These are phyloP conservation scores for Atherix ibis DNA, from an alignment of 2,888 invertebrate genomes.

Conservation along the genomic window DNA sequence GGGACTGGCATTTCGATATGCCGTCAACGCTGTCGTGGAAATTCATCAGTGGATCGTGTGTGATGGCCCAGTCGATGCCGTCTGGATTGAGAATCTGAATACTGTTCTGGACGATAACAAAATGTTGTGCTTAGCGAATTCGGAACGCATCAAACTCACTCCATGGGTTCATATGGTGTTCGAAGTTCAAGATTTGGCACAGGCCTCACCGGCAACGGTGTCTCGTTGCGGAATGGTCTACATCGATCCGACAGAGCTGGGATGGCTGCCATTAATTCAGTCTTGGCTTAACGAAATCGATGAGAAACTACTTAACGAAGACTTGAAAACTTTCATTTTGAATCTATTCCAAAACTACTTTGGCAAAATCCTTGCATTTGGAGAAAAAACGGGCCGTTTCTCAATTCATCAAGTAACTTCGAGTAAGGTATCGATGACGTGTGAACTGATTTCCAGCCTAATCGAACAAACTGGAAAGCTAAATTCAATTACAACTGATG, in stretches of 20 bases:
- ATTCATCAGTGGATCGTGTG: conserved; percentile 86
- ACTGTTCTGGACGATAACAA: conserved; percentile 87
- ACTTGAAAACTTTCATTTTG: conserved; percentile 46
- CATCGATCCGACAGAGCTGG: conserved; percentile 68
- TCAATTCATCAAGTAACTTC: conserved; percentile 72
- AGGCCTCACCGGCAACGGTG: conserved; percentile 85
- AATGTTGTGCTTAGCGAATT: conserved; percentile 82
- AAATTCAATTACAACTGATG: conserved; percentile 30
- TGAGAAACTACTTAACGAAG: conserved; percentile 36
- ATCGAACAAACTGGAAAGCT: conserved; percentile 44
- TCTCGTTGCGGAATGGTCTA: conserved; percentile 78
- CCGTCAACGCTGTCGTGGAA: conserved; percentile 32
- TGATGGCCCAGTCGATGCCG: conserved; percentile 83
- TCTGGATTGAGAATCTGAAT: conserved; percentile 91
- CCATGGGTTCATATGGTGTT: conserved; percentile 82
- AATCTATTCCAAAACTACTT: conserved; percentile 50
- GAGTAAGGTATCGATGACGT: conserved; percentile 63
- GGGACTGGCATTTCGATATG: conserved; percentile 35
- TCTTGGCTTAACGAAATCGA: conserved; percentile 53
- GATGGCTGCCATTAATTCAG: conserved; percentile 63
- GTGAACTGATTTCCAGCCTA: conserved; percentile 54
- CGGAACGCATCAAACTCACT: conserved; percentile 77
- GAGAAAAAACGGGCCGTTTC: conserved; percentile 50
- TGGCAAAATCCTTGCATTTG: conserved; percentile 46
- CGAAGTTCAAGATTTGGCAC: conserved; percentile 69